phyloP scores from a whole-genome alignment of 1,140 invertebrate species.

The Melitaea cinxia region DNA sequence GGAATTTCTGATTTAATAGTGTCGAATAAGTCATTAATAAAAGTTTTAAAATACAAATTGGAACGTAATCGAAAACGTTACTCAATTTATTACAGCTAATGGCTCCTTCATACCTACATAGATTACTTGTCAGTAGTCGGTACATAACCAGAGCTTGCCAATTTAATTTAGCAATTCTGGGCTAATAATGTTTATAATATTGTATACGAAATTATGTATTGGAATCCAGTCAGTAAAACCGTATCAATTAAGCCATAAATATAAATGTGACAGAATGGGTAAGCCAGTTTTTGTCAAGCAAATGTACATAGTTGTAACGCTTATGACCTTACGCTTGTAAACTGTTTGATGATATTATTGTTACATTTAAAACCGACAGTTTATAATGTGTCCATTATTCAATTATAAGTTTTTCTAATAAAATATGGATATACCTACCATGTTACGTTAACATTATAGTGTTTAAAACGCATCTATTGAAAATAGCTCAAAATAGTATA shows the following conservation, averaged over 20 bases:
- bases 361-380: too few species aligned
- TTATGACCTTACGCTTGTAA: too few species aligned
- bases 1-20: not conserved
- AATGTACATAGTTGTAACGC: not conserved
- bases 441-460: too few species aligned
- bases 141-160: not conserved
- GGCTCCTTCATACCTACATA: not conserved
- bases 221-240: not conserved
- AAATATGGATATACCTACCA: too few species aligned
- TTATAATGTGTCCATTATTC: too few species aligned
- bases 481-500: too few species aligned
- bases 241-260: not conserved
- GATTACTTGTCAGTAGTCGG: not conserved
- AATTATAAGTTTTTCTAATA: too few species aligned
- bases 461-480: too few species aligned
- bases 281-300: too few species aligned
- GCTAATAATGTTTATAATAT: not conserved
- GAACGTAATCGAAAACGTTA: not conserved
- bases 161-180: not conserved
- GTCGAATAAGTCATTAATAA: not conserved
- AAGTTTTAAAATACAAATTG: not conserved
- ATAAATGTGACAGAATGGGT: too few species aligned
- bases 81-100: constrained; percentile 7
- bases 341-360: too few species aligned
- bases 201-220: not conserved